Base-by-base conservation (phyloP, 1,140 invertebrate genomes). In the Aphaenogaster ashmeadi region DNA sequence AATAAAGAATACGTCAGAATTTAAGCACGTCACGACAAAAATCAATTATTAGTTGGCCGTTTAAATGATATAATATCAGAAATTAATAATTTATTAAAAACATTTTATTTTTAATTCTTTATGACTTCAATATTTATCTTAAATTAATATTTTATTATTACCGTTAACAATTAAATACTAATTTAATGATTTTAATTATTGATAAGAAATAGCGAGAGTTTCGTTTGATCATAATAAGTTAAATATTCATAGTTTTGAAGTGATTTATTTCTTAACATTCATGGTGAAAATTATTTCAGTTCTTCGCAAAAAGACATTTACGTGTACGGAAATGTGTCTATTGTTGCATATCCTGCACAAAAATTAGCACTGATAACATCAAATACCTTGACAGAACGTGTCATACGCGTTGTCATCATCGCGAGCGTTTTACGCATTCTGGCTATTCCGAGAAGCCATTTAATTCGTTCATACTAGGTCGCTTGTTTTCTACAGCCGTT, bases 381-480 rank as follows among this genome's bases (percentile, higher is more conserved):
- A 18, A 83, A 33, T 47, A 83, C 6, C 36, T 56, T 44, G 9
- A 8, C 62, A 27, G n/a, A 69, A 54, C 47, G 36, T 80, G 36
- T 67, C 60, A 54, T 8, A 52, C 3, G 44, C 41, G 18, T 52
- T 36, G 21, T 58, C 27, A 18, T 21, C 56, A 58, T 72, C 66
- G 18, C 54, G 38, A 50, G 33, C 54, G 18, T 60, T 83, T 47
- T 21, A 74, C 80, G 80, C 21, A 67, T 58, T 83, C 80, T 38
- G 67, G 5, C 41, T 74, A 60, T 84, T 84, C 56, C 54, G 36
- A 60, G 80, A 84, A 72, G 2, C 47, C 4, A 18, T 41, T 84
- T 84, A 75, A 84, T 75, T 8, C 56, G 18, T 27, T 84, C 54
- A 62, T 84, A 75, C 41, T 75, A 84, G 54, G 11, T n/a, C 41